Base-by-base conservation (phyloP, 2,888 invertebrate species). In the Choristoneura rosaceana region DNA sequence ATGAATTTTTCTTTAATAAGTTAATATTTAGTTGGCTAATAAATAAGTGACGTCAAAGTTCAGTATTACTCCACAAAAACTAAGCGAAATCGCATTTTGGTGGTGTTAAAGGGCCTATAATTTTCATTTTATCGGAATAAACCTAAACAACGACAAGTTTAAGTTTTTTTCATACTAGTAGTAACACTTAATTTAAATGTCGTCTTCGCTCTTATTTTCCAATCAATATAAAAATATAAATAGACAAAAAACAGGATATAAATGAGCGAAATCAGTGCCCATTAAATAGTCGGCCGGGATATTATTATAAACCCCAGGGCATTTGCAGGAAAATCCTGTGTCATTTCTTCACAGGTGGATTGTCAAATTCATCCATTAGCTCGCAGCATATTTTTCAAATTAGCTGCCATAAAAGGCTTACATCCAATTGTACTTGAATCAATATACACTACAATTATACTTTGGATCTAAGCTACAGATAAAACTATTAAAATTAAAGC, bases 391-490 rank as follows among this genome's bases (percentile, higher is more conserved):
- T n/a, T 52, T 17, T 17, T 8, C 7, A 15, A 52, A 17, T 47
- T 52, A 47, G 52, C 52, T 9, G 8, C n/a, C 17, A 52, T 52
- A 52, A 52, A 52, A 52, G 43, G 12, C 43, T 62, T n/a, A n/a
- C 33, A 47, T 47, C 33, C 41, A 58, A 62, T 63, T 71, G 71
- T 71, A 71, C 71, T 67, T 33, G 50, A 9, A 61, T 41, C n/a
- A 43, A 34, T 45, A 45, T 43, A 58, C 14, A 41, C 41, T 81
- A 82, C 76, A 76, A 84, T 82, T 83, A 84, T 80, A 82, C 87
- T 87, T 87, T 87, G 87, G 85, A 80, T 82, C 81, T 76, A 78
- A 77, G 78, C 77, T 77, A 77, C 78, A 80, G 75, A 79, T 75
- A 68, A 60, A 59, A 66, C 63, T 74, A 76, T 75, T 60, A 64